A percentile compares a stretch with the other conserved stretches of the same genome.
Conservation (phyloP, 2,888 invertebrate genomes). For the Oligia latruncula region DNA sequence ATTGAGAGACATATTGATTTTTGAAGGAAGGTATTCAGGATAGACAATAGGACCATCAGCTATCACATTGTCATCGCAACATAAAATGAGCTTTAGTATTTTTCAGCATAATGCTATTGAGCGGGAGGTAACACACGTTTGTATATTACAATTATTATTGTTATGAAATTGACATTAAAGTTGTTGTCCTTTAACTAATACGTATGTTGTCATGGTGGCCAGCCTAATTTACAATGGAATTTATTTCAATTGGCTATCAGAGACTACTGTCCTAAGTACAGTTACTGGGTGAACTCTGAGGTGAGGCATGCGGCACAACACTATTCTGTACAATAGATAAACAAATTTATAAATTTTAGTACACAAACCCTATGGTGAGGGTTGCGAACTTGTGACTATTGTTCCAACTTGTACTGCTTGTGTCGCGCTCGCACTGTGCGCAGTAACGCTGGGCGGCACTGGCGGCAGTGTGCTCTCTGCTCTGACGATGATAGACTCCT, state of each 20-base stretch:
- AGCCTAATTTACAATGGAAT: background rate
- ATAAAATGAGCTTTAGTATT: conserved; percentile 40
- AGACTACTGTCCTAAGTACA: background rate
- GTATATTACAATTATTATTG: background rate
- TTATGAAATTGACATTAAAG: background rate
- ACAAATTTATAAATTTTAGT: background rate
- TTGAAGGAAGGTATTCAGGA: background rate
- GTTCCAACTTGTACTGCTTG: background rate
- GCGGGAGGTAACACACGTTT: conserved; percentile 71
- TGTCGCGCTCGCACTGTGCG: too few species aligned
- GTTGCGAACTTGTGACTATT: background rate
- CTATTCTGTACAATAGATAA: background rate
- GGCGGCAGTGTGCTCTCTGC: too few species aligned
- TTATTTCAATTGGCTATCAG: background rate
- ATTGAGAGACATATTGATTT: background rate
- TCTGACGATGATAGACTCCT: background rate
- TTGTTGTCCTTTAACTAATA: too few species aligned
- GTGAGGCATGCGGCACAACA: background rate
- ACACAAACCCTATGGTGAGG: too few species aligned
- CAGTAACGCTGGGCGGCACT: background rate
- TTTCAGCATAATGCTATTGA: conserved; percentile 77
- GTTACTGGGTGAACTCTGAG: background rate
- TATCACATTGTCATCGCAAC: background rate
- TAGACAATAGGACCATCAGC: background rate
- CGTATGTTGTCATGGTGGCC: background rate